A percentile compares a stretch with the other conserved stretches of the same genome.
Conservation (phyloP, 1,140 invertebrate genomes). For the Nephila pilipes region DNA sequence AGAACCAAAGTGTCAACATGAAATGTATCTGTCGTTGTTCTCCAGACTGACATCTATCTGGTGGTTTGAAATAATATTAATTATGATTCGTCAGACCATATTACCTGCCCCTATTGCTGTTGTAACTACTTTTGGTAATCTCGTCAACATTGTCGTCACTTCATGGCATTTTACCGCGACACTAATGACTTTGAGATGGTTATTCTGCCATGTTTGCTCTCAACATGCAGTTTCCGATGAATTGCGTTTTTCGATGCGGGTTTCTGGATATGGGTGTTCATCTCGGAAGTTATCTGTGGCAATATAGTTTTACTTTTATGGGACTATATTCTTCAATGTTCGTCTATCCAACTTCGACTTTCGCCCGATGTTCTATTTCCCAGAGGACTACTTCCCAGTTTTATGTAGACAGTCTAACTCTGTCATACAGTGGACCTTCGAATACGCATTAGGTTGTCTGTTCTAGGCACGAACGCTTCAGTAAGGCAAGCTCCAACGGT, state of each 20-base stretch:
- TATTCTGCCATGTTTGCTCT: neutral
- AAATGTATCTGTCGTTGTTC: neutral
- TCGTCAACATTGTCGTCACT: neutral
- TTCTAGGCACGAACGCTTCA: neutral
- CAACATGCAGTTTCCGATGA: neutral
- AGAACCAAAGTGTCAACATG: neutral
- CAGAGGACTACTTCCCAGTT: too few species aligned
- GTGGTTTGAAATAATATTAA: neutral
- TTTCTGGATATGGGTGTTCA: neutral
- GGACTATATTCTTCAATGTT: neutral
- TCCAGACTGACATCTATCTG: neutral
- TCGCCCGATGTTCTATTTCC: too few species aligned
- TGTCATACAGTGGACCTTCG: neutral
- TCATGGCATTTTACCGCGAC: neutral
- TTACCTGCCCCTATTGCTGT: neutral
- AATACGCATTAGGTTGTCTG: neutral
- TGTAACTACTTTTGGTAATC: neutral
- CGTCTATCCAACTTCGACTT: neutral
- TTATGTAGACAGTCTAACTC: too few species aligned
- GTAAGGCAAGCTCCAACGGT: neutral
- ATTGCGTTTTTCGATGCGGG: neutral
- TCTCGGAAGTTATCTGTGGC: neutral
- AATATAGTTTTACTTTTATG: neutral
- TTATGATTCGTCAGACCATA: neutral
- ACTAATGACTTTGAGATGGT: neutral